Evolutionary conservation across 2,797 vertebrate species (phyloP).

Genomic region (Nannoperca australis): DNA sequence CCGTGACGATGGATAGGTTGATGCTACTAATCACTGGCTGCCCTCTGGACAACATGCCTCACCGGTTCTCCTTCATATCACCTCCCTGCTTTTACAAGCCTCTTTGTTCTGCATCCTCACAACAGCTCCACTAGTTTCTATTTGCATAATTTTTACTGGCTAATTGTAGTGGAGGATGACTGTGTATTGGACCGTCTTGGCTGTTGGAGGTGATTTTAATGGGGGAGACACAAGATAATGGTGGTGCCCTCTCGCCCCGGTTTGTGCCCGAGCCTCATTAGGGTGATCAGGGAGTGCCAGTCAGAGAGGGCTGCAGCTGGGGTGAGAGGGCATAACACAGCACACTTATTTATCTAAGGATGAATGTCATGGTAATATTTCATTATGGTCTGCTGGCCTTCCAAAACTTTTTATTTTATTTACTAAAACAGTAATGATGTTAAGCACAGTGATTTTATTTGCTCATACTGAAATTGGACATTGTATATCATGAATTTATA

Average conservation of each 20-base stretch:
- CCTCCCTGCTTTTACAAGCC: slow-evolving; percentile 51
- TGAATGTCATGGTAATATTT: slow-evolving; percentile 64
- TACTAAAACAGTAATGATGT: slow-evolving; percentile 38
- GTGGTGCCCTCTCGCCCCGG: slow-evolving; percentile 84
- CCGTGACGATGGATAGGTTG: slow-evolving; percentile 68
- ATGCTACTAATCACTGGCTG: slow-evolving; percentile 78
- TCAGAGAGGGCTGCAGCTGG: slow-evolving; percentile 63
- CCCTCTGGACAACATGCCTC: slow-evolving; percentile 66
- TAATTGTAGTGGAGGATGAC: slow-evolving; percentile 71
- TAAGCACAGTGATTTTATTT: slow-evolving; percentile 35
- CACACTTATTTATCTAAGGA: slow-evolving; percentile 69
- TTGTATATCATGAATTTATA: background rate
- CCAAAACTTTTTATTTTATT: slow-evolving; percentile 19
- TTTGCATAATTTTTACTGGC: slow-evolving; percentile 71
- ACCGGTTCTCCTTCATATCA: slow-evolving; percentile 67
- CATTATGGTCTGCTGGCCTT: slow-evolving; percentile 45
- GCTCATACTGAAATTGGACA: slow-evolving; percentile 28
- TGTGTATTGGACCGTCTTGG: slow-evolving; percentile 58
- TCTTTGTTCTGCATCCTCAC: slow-evolving; percentile 54
- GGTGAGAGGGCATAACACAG: slow-evolving; percentile 63
- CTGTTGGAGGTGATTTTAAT: slow-evolving; percentile 78
- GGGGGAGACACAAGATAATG: slow-evolving; percentile 82
- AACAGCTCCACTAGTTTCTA: slow-evolving; percentile 54
- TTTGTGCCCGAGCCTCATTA: slow-evolving; percentile 82
- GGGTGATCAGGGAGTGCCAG: slow-evolving; percentile 77